phyloP scores from a whole-genome alignment of 1,140 invertebrate genomes.

The Drosophila nigrodunni region DNA sequence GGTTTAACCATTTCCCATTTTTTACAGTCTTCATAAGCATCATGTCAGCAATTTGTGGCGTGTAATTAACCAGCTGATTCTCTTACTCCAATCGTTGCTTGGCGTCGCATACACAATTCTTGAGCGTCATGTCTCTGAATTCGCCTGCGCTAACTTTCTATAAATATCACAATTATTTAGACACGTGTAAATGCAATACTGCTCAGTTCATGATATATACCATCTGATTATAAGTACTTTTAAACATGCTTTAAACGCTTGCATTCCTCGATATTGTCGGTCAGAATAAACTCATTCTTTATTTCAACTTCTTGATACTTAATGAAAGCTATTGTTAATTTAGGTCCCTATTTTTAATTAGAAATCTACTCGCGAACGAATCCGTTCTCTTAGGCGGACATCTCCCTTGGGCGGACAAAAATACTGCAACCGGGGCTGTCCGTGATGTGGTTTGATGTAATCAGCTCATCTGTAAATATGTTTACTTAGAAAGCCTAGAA shows the following conservation, averaged over 20 bases:
- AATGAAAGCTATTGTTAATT: background rate
- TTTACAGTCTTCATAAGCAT: background rate
- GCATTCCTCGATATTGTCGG: background rate
- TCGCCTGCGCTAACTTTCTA: background rate
- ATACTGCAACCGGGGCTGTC: too few relatives aligned
- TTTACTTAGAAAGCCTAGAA: background rate
- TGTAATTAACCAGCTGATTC: background rate
- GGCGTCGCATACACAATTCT: too few relatives aligned
- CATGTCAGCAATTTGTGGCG: background rate
- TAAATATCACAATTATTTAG: background rate
- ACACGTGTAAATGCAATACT: background rate
- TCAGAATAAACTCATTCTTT: background rate
- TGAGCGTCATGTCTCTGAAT: too few relatives aligned
- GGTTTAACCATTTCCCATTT: background rate
- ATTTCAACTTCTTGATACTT: background rate
- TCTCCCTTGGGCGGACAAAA: too few relatives aligned
- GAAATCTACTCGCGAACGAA: too few relatives aligned
- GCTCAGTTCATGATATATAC: background rate
- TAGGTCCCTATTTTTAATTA: background rate
- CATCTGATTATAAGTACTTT: background rate
- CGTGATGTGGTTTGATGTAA: too few relatives aligned
- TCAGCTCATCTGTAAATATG: background rate
- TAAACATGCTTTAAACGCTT: background rate
- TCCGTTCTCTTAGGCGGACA: too few relatives aligned
- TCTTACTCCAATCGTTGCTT: too few relatives aligned